A percentile compares a stretch with the other conserved stretches of the same genome.
phyloP scores from a whole-genome alignment of 1,140 invertebrate genomes.

The Akabosia matsudoensis region DNA sequence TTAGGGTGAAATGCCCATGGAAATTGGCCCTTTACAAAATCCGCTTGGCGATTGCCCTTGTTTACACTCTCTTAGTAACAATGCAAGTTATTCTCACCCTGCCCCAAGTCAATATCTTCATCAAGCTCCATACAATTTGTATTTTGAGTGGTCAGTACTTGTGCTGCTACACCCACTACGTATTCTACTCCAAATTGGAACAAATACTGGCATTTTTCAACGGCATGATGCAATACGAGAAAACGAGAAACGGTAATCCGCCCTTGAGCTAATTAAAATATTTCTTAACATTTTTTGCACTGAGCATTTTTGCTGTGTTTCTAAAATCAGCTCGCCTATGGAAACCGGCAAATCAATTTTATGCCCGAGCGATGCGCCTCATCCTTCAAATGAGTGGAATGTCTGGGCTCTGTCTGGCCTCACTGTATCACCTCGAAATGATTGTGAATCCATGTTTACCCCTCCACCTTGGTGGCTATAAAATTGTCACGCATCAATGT shows the following conservation, averaged over 20 bases:
- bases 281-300: not conserved
- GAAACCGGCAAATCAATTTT: not conserved
- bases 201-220: not conserved
- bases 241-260: not conserved
- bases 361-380: not conserved
- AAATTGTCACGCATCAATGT: not conserved
- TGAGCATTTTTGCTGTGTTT: not conserved
- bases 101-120: not conserved
- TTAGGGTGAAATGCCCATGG: not conserved
- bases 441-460: not conserved
- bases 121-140: not conserved
- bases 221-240: not conserved
- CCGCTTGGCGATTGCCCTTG: not conserved
- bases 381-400: not conserved
- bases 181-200: not conserved
- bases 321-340: not conserved
- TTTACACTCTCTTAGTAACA: not conserved
- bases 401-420: not conserved
- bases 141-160: not conserved
- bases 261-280: not conserved
- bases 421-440: not conserved
- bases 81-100: not conserved
- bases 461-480: not conserved
- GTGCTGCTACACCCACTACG: not conserved
- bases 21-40: not conserved